Evolutionary conservation across 2,797 vertebrate species (phyloP).

Genomic region (Poecilia gillii): DNA sequence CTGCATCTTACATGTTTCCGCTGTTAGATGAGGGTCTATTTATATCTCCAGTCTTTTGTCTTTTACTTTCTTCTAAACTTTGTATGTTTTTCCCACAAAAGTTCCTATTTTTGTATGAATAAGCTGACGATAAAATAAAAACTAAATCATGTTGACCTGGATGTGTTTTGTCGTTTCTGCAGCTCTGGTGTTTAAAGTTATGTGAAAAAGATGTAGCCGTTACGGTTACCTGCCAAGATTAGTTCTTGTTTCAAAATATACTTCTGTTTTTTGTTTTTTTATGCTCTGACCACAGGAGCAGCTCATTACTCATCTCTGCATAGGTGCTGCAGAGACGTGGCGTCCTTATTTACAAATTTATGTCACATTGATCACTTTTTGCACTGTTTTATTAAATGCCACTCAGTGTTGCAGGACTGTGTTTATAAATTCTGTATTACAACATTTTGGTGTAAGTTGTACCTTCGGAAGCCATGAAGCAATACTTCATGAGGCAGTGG

Average conservation of each 20-base stretch:
- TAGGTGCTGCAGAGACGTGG: background rate
- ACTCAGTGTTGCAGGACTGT: background rate
- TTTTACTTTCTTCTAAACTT: conserved; percentile 11
- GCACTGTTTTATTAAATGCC: background rate
- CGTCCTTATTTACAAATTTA: background rate
- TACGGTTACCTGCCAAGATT: conserved; percentile 14
- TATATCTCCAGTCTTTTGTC: conserved; percentile 39
- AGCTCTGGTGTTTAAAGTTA: background rate
- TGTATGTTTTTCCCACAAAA: conserved; percentile 36
- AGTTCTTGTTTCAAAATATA: conserved; percentile 47
- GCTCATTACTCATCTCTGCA: background rate
- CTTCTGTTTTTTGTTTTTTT: conserved; percentile 36
- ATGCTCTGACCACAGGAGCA: conserved; percentile 39
- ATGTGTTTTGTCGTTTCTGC: background rate
- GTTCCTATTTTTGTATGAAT: conserved; percentile 53
- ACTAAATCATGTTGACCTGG: background rate
- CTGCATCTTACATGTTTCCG: conserved; percentile 23
- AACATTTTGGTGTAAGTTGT: background rate
- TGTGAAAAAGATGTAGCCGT: background rate
- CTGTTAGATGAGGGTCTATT: conserved; percentile 41
- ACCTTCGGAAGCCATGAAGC: background rate
- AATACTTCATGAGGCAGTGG: background rate
- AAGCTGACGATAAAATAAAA: conserved; percentile 50
- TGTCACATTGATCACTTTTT: background rate
- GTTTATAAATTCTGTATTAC: background rate